Percentiles rank a stretch among this genome's conserved stretches.
Conservation (phyloP, 2,888 invertebrate species). For the Leucozona laternaria region DNA sequence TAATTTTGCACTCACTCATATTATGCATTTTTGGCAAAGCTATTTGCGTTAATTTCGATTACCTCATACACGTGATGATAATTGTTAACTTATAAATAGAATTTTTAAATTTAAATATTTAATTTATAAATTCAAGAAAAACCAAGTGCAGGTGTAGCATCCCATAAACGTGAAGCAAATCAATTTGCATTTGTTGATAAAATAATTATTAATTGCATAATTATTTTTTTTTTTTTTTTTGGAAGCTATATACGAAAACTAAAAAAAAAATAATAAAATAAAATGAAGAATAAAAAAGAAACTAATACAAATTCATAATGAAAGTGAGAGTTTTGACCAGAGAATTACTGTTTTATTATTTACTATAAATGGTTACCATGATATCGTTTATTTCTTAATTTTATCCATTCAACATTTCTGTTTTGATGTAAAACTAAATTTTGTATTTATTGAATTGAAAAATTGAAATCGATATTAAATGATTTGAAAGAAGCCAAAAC, state of each 20-base stretch:
- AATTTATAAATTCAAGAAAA: constrained; percentile 6
- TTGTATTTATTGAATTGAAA: too few species aligned
- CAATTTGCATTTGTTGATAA: neutral
- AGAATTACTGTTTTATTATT: too few species aligned
- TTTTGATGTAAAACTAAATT: too few species aligned
- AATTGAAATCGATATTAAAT: too few species aligned
- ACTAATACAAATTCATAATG: too few species aligned
- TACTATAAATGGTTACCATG: too few species aligned
- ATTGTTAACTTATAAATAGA: constrained; percentile 7
- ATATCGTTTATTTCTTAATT: too few species aligned
- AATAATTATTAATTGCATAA: neutral
- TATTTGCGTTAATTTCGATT: constrained; percentile 9
- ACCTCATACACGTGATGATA: neutral
- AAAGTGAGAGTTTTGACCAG: too few species aligned
- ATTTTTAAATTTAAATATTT: neutral
- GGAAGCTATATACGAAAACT: neutral
- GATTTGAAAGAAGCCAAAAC: too few species aligned
- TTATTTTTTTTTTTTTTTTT: neutral
- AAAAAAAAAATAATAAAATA: neutral
- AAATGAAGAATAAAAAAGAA: neutral
- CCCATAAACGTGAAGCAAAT: neutral
- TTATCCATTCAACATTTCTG: too few species aligned
- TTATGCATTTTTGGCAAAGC: constrained; percentile 15
- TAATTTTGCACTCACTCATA: constrained; percentile 8
- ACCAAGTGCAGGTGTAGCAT: neutral